Evolutionary conservation across 2,113 vertebrate species (phyloP).

Genomic region (Laticauda laticaudata): DNA sequence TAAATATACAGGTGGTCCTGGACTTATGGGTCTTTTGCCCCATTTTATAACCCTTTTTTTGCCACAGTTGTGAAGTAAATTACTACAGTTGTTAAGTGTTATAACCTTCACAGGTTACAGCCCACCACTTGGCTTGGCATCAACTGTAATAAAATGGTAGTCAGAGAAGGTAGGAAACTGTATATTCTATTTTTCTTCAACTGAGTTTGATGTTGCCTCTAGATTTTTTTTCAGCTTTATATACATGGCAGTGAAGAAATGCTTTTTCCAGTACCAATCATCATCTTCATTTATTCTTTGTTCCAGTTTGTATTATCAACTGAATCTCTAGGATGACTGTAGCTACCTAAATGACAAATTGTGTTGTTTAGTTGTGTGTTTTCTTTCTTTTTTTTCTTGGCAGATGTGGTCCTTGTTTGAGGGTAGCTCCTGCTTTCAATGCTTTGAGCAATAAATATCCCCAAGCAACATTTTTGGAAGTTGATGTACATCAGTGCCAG

Average conservation of each 20-base stretch:
- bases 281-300: not conserved
- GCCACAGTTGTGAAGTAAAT: not conserved
- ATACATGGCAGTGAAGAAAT: not conserved
- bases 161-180: not conserved
- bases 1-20: not conserved
- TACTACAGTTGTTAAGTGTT: not conserved
- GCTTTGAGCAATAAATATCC: conserved; percentile 91
- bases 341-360: not conserved
- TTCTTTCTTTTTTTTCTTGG: not conserved
- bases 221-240: too few species aligned
- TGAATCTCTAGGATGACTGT: not conserved
- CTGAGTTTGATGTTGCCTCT: not conserved
- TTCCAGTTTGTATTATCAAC: not conserved
- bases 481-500: conserved; percentile 93
- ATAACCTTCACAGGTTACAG: not conserved
- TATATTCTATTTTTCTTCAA: not conserved
- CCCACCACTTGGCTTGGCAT: too few species aligned
- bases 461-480: conserved; percentile 90
- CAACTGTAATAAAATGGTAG: not conserved
- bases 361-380: not conserved
- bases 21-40: not conserved
- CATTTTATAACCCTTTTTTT: not conserved
- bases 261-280: not conserved
- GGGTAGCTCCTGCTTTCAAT: conserved; percentile 92
- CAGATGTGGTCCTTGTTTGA: conserved; percentile 89